Base-by-base conservation (phyloP, 2,797 vertebrate genomes). In the Myripristis murdjan region DNA sequence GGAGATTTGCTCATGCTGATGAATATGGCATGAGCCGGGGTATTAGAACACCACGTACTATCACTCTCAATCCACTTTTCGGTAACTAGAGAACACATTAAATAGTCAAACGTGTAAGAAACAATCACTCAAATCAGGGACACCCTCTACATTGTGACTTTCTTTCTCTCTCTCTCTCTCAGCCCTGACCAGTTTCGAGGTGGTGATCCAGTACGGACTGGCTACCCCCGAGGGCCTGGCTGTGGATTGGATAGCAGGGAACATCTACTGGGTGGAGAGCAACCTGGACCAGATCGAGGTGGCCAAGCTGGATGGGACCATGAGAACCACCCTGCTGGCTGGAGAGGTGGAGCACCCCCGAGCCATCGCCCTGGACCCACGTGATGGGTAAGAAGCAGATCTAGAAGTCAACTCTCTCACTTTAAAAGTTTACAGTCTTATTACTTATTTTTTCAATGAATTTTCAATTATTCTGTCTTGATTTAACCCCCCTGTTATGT, bases 221-320 rank as follows among this genome's bases (percentile, higher is more conserved):
- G 97, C 98, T 46, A 99, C 98, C 1, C 98, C 98, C 0, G 98
- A 99, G 89, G 98, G 98, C 2, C 91, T 99, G 79, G 98, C 98
- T 0, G 98, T 99, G 59, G 98, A 99, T 93, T 99, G 98, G 98
- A 99, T 99, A 0, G 98, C 97, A 0, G 97, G 98, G 81, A 99
- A 99, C 89, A 99, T 99, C 91, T 99, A 99, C 92, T 99, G 98
- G 98, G 98, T 99, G 64, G 98, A 99, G 91, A 99, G 98, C 84
- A 99, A 99, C 90, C 92, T 99, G 89, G 98, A 99, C 89, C 98
- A 99, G 93, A 99, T 99, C 0, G 98, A 99, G 82, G 98, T 99
- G 90, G 98, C 98, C 84, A 98, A 96, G 84, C 93, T 99, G 79
- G 97, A 99, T 0, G 98, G 98, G 44, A 97, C 97, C 75, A 99